Evolutionary conservation across 2,888 invertebrate genomes (phyloP).

Genomic region (Meganola albula): DNA sequence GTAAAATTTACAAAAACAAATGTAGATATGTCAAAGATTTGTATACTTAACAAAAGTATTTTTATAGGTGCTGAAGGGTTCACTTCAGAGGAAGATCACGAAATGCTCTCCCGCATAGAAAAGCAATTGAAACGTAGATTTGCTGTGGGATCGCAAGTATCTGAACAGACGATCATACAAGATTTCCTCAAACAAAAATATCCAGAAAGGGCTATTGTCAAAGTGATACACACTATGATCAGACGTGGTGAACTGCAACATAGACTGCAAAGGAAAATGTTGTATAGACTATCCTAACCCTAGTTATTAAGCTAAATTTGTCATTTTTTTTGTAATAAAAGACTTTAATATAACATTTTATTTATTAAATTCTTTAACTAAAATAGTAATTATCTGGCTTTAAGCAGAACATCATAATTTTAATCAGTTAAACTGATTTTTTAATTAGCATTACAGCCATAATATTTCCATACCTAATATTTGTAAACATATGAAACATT

Average conservation of each 20-base stretch:
- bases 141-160: slow-evolving; percentile 97
- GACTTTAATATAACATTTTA: slow-evolving; percentile 13
- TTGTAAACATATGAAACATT: no score
- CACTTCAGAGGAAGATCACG: slow-evolving; percentile 95
- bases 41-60: no score
- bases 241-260: slow-evolving; percentile 97
- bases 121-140: slow-evolving; percentile 96
- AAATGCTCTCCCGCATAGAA: slow-evolving; percentile 92
- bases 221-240: slow-evolving; percentile 96
- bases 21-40: no score
- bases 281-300: slow-evolving; percentile 90
- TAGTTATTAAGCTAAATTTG: not conserved
- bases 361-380: slow-evolving; percentile 10
- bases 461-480: no score
- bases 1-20: no score
- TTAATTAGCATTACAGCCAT: slow-evolving; percentile 23
- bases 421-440: slow-evolving; percentile 39
- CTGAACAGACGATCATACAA: slow-evolving; percentile 94
- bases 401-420: slow-evolving; percentile 16
- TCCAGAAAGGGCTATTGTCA: slow-evolving; percentile 89
- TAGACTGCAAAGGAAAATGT: slow-evolving; percentile 97
- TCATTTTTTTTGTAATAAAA: not conserved
- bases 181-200: slow-evolving; percentile 92
- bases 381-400: slow-evolving; percentile 11
- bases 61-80: slow-evolving; percentile 96